Evolutionary conservation across 2,888 invertebrate species (phyloP), one percentile per base, ranked within the genome.

Genomic region (Hecatera dysodea): DNA sequence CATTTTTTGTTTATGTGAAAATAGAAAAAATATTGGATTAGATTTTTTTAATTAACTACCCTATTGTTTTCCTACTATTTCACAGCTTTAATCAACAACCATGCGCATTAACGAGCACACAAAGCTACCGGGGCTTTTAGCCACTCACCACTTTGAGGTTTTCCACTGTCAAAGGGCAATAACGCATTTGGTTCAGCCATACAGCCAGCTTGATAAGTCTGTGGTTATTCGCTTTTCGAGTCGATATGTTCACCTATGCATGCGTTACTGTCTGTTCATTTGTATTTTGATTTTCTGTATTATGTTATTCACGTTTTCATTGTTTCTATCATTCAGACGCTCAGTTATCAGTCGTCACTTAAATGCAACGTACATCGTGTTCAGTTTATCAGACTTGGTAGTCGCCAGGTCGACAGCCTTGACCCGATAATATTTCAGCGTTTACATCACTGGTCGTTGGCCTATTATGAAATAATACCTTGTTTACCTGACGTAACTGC

Each of bases 341-440:
- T 72, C 33, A 27, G 11, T 44, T 2, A 39, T 53, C 29, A 15
- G 1, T 55, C 42, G 59, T 48, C 11, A 42, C 19, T 46, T 15
- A 19, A 50, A 66, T 44, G 50, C 50, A 73, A 63, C 52, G 63
- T 24, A 61, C 46, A 68, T 68, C 56, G 42, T 55, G 67, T 67
- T 61, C 24, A 46, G 56, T 62, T 52, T 33, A 53, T 44, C 19
- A 6, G 5, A 4, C 6, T 8, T 59, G 50, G 66, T 69, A 72
- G 70, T 39, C 68, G 46, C 9, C 66, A 82, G 80, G 78, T 78
- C 78, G 75, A 63, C 39, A 78, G 60, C 85, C 84, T 81, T 85
- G 85, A 81, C 85, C 75, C 48, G 62, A 66, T 70, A 75, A 76
- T 55, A 59, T 74, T 78, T 82, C 52, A 81, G 69, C 67, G 72